Evolutionary conservation across 2,888 invertebrate species (phyloP), one percentile per base, ranked within the genome.

Genomic region (Dryobota labecula): DNA sequence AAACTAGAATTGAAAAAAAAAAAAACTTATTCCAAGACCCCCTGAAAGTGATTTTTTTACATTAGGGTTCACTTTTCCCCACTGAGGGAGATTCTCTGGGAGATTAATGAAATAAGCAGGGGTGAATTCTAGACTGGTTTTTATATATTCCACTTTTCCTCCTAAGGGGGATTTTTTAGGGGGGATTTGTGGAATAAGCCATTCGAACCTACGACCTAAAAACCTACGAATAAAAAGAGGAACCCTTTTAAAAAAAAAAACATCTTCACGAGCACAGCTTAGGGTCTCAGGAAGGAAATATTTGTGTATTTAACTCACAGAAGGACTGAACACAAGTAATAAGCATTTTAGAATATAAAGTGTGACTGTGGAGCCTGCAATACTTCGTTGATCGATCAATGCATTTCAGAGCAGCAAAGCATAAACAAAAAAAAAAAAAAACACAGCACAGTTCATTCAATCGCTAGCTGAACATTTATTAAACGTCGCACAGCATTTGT

Each of bases 401-500:
- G 24, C 7, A 20, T 70, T 41, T 68, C 33, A 70, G 8, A 33
- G 27, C 9, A 15, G 36, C n/a, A 36, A n/a, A n/a, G 13, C 47
- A 67, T 30, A 43, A 18, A 24, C 45, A 45, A 18, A 24, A 64
- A 45, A 13, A 38, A 41, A 56, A 45, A 38, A 30, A 57, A 64
- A 15, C 53, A 70, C 33, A 33, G 43, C 1, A 30, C 20, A 70
- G n/a, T 15, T 13, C 20, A 47, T 13, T 41, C 7, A 49, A 41
- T 33, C 11, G 30, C 33, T 36, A 43, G 20, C 18, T 15, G 20
- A 43, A 53, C 11, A 70, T 43, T 53, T 43, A 70, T 43, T 30
- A 43, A 43, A 36, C 36, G 72, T 70, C 15, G 30, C 33, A n/a
- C 15, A 38, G 18, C 33, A 30, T 67, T 36, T 36, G n/a, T 54